phyloP scores from a whole-genome alignment of 2,797 vertebrate species.

The Tenualosa ilisha region DNA sequence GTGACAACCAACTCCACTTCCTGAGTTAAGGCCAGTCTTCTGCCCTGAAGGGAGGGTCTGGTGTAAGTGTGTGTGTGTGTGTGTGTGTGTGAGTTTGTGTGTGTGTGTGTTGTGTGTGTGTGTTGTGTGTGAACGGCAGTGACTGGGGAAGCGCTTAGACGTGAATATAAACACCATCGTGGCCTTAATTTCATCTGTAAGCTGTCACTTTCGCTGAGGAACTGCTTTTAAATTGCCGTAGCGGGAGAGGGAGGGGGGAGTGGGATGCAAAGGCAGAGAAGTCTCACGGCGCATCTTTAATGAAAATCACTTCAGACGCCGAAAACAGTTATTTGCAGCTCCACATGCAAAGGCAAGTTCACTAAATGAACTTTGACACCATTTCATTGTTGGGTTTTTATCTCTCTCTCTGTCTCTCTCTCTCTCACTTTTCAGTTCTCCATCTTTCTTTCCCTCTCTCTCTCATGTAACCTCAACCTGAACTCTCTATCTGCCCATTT shows the following conservation, averaged over 20 bases:
- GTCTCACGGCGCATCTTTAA: slow-evolving; percentile 33
- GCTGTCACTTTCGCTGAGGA: slow-evolving; percentile 16
- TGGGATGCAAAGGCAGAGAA: neutral
- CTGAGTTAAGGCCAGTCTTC: neutral
- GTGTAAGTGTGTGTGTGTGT: slow-evolving; percentile 1
- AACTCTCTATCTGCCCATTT: slow-evolving; percentile 35
- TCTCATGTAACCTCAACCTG: neutral
- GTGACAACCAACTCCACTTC: neutral
- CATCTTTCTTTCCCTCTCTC: neutral
- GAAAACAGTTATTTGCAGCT: slow-evolving; percentile 33
- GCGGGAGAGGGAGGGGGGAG: neutral
- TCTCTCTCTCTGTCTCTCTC: neutral
- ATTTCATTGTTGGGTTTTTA: neutral
- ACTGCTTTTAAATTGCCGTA: slow-evolving; percentile 7
- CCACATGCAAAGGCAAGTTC: neutral
- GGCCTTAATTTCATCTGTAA: slow-evolving; percentile 34
- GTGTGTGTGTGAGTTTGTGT: neutral
- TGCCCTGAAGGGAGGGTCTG: neutral
- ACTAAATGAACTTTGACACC: slow-evolving; percentile 31
- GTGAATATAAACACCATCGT: slow-evolving; percentile 12
- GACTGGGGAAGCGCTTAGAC: neutral
- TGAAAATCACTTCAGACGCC: slow-evolving; percentile 34
- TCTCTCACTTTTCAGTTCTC: neutral
- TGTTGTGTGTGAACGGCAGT: neutral
- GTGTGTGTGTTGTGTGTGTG: neutral